Conservation (phyloP, 2,888 invertebrate species). For the Bimastos eiseni region DNA sequence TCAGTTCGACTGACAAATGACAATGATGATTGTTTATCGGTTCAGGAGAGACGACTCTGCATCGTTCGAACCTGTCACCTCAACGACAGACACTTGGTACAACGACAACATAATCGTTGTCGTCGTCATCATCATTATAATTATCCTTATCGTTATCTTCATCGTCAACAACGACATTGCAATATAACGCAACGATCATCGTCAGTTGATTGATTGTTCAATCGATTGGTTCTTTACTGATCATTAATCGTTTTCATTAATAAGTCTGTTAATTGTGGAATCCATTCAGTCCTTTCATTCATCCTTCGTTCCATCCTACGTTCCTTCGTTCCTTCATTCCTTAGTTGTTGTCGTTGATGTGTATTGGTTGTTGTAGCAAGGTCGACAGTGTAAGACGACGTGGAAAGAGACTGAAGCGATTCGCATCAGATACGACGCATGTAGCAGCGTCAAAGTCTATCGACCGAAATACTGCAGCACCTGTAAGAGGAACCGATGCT, state of each 20-base stretch:
- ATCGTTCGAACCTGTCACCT: conserved; percentile 67
- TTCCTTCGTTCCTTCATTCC: no score
- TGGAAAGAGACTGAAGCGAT: conserved; percentile 33
- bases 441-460: conserved; percentile 70
- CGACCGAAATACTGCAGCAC: conserved; percentile 72
- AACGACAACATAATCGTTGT: neutral
- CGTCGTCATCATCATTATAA: conserved; percentile 27
- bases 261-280: no score
- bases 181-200: conserved; percentile 29
- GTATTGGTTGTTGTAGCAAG: conserved; percentile 32
- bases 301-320: no score
- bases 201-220: no score
- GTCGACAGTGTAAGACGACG: conserved; percentile 40
- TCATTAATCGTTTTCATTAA: no score
- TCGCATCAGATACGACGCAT: conserved; percentile 56
- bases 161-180: conserved; percentile 27
- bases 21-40: conserved; percentile 68
- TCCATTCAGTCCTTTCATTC: no score
- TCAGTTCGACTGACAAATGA: conserved; percentile 70
- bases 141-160: neutral
- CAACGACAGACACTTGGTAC: conserved; percentile 37
- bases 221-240: no score
- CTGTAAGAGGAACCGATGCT: conserved; percentile 68
- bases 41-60: conserved; percentile 69
- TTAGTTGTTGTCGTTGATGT: no score